phyloP scores from a whole-genome alignment of 2,113 vertebrate species.

The Eurystomus gularis region DNA sequence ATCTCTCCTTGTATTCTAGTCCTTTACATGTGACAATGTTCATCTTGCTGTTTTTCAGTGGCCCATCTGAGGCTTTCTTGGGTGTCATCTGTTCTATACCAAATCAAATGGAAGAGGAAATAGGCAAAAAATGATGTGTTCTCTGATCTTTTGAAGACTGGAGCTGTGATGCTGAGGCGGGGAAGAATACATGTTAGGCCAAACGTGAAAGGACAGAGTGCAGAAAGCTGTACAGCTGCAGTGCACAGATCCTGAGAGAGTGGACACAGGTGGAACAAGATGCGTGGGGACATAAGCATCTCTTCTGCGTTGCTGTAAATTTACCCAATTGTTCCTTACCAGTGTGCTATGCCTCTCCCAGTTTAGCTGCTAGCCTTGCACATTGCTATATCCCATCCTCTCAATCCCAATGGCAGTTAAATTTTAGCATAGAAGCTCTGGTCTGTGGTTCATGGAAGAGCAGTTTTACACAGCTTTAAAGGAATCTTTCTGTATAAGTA shows the following conservation, averaged over 20 bases:
- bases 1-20: neutral
- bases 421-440: neutral
- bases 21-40: neutral
- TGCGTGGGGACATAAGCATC: fast-evolving
- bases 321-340: neutral
- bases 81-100: neutral
- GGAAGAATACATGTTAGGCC: neutral
- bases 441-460: neutral
- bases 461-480: neutral
- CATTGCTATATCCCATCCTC: neutral
- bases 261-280: neutral
- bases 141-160: neutral
- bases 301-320: neutral
- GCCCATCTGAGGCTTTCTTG: neutral
- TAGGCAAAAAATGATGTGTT: neutral
- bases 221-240: neutral
- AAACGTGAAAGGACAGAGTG: neutral
- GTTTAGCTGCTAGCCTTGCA: neutral
- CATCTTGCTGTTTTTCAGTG: neutral
- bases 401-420: neutral
- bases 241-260: neutral
- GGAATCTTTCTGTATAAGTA: neutral
- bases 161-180: neutral
- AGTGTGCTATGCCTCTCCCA: neutral
- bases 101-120: neutral